These are phyloP conservation scores for Pitangus sulphuratus DNA, from an alignment of 2,797 vertebrate genomes.

Conservation along the genomic window DNA sequence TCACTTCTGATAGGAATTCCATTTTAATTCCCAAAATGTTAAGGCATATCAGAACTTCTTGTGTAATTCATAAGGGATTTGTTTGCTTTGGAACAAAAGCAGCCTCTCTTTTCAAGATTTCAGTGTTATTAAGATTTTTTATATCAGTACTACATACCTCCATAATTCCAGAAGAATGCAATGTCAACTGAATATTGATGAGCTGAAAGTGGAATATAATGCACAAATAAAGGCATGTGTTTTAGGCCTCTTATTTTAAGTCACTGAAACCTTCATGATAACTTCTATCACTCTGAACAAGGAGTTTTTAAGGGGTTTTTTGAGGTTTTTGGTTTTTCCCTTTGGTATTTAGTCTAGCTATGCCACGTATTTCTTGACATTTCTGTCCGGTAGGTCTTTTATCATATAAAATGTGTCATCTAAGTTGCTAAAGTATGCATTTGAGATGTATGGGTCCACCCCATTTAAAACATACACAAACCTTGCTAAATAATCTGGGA, in stretches of 20 bases:
- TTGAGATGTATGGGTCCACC: neutral
- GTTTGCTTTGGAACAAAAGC: neutral
- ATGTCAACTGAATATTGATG: neutral
- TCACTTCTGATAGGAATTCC: neutral
- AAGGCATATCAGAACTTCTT: neutral
- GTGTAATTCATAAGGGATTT: neutral
- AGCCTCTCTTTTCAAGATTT: neutral
- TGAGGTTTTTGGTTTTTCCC: neutral
- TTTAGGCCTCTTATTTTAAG: neutral
- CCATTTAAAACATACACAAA: neutral
- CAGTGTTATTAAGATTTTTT: neutral
- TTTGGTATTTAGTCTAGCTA: neutral
- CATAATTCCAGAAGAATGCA: neutral
- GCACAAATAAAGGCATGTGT: neutral
- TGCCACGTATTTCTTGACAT: neutral
- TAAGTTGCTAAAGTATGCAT: neutral
- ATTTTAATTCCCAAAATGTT: neutral
- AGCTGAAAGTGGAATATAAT: neutral
- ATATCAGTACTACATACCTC: neutral
- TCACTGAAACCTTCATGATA: neutral
- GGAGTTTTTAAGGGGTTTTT: neutral
- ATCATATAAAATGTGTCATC: neutral
- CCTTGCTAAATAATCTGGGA: neutral
- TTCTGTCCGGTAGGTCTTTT: conserved; percentile 9
- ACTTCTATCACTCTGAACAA: neutral